Base-by-base conservation (phyloP, 2,888 invertebrate genomes). In the Eristalis arbustorum region DNA sequence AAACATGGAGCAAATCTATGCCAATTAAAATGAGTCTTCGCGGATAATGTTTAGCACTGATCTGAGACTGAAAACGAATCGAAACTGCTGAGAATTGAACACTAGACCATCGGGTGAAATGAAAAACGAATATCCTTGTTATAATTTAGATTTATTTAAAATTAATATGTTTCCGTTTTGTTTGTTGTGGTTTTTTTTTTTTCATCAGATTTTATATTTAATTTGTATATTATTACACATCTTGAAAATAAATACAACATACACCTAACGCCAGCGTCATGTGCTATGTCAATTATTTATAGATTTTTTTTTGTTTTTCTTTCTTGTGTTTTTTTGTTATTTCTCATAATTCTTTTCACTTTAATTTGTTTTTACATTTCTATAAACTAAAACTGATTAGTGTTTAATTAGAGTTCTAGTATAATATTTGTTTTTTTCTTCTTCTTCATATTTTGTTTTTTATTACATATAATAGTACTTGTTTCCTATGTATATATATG, bases 201-300 rank as follows among this genome's bases (percentile, higher is more conserved):
- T 83, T 81, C 66, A 80, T 81, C 73, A 77, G 81, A 80, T 84
- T 88, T 88, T 72, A 72, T 80, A 84, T 88, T 84, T 84, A 76
- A 81, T 81, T 88, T 88, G 76, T 81, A 77, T 88, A 81, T 88
- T 84, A 83, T 77, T 84, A 84, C 84, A 88, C 77, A 84, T 88
- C 71, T 84, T 88, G 82, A 88, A 89, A 88, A 78, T 81, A 88
- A 88, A 84, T 84, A 88, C 88, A 88, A 85, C 76, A 88, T 63
- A 78, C 74, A 72, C 88, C 61, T 88, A 84, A 88, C 89, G 89
- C 89, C 89, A 89, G 89, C 89, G 89, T 89, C 88, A 88, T 88
- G 88, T 88, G 88, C 72, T 77, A 79, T 82, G 82, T 68, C 75
- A 78, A 84, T 88, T 81, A 85, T 84, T 84, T 74, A 64, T 74